Percentiles rank a stretch among this genome's conserved stretches.
phyloP scores from a whole-genome alignment of 2,113 vertebrate species.

The Chascanopsetta lugubris region DNA sequence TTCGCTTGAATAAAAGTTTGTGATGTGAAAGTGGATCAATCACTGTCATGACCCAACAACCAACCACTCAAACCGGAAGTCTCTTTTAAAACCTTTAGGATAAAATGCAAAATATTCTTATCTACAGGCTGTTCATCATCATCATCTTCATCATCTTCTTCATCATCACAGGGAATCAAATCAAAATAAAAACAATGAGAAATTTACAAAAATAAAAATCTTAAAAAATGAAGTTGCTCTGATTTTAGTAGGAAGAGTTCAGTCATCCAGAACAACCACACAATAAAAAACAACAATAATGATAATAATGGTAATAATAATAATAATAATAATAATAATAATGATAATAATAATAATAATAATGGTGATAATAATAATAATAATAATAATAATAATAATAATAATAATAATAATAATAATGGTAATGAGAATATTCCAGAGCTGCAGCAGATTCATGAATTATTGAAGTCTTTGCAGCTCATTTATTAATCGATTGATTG shows the following conservation, averaged over 20 bases:
- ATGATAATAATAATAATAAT: too few species aligned
- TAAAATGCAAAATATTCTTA: constrained; percentile 83
- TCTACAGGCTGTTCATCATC: constrained; percentile 83
- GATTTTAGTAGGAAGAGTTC: too few species aligned
- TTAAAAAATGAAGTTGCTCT: constrained; percentile 12
- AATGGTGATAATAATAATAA: too few species aligned
- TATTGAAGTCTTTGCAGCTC: too few species aligned
- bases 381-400: constrained; percentile 21
- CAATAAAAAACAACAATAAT: too few species aligned
- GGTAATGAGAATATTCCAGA: constrained; percentile 52
- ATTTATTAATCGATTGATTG: too few species aligned
- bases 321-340: too few species aligned
- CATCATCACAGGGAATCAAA: constrained; percentile 44
- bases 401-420: constrained; percentile 48
- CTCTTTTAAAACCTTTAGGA: constrained; percentile 64
- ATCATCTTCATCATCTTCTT: too few species aligned
- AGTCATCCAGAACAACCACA: constrained; percentile 1
- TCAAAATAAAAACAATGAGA: constrained; percentile 35
- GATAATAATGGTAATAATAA: too few species aligned
- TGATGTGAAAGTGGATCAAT: constrained; percentile 58
- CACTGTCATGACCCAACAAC: constrained; percentile 49
- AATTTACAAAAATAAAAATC: constrained; percentile 25
- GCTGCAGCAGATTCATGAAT: too few species aligned
- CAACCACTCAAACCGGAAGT: constrained; percentile 27
- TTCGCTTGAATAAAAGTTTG: constrained; percentile 48